These are phyloP conservation scores for Scrobipalpa costella DNA, from an alignment of 2,888 invertebrate species.

Conservation along the genomic window DNA sequence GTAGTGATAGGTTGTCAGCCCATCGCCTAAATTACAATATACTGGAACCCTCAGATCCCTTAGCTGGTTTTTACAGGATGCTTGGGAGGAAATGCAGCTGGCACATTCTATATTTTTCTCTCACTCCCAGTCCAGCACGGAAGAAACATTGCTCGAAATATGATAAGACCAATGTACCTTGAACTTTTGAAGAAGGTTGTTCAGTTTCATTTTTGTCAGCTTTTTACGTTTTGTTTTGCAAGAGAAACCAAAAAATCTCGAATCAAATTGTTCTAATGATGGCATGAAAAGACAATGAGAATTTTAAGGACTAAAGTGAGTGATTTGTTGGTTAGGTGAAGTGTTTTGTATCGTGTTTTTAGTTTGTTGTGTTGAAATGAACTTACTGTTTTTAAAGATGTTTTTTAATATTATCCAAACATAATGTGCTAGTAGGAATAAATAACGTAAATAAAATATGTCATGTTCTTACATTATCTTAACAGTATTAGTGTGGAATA, in stretches of 20 bases:
- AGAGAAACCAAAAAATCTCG: constrained; percentile 6
- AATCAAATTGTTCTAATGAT: constrained; percentile 2
- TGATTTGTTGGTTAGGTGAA: constrained; percentile 22
- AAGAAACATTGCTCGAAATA: too few relatives aligned
- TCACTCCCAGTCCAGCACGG: too few relatives aligned
- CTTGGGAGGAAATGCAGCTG: too few relatives aligned
- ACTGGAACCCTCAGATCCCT: too few relatives aligned
- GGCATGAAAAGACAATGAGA: background rate
- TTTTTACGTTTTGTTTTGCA: too few relatives aligned
- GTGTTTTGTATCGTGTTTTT: constrained; percentile 24
- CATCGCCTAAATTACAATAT: too few relatives aligned
- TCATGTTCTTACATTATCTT: constrained; percentile 8
- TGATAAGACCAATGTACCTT: too few relatives aligned
- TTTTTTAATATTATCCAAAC: constrained; percentile 13
- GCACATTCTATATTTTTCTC: too few relatives aligned
- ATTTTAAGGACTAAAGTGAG: constrained; percentile 35
- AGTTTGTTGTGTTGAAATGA: constrained; percentile 25
- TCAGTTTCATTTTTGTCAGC: too few relatives aligned
- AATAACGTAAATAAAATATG: constrained; percentile 6
- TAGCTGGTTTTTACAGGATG: too few relatives aligned
- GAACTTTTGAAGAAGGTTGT: too few relatives aligned
- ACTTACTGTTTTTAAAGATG: constrained; percentile 19
- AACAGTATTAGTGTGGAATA: background rate
- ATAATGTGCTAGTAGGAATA: constrained; percentile 13
- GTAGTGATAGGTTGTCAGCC: too few relatives aligned